Evolutionary conservation across 2,888 invertebrate genomes (phyloP).

Genomic region (Cacoxenus indagator): DNA sequence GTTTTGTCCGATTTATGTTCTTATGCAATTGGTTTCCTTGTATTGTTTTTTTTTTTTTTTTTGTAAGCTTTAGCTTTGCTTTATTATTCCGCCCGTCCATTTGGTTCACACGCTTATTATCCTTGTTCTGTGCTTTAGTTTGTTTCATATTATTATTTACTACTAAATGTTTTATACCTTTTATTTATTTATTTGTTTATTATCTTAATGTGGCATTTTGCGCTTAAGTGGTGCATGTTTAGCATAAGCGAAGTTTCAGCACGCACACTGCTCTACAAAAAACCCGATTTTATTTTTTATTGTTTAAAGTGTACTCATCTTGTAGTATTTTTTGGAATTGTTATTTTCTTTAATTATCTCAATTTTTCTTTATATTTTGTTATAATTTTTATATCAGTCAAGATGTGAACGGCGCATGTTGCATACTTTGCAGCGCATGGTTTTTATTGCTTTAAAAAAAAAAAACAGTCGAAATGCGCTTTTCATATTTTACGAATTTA

Average conservation of each 20-base stretch:
- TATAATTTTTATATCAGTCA: neutral
- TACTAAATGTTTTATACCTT: constrained; percentile 20
- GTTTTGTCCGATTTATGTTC: constrained; percentile 26
- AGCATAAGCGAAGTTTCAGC: neutral
- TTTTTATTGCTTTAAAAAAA: neutral
- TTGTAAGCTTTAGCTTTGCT: neutral
- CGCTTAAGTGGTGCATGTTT: neutral
- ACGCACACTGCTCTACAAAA: neutral
- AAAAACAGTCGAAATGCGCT: neutral
- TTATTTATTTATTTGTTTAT: constrained; percentile 29
- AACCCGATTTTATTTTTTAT: neutral
- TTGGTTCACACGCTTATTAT: constrained; percentile 19
- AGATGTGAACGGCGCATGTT: neutral
- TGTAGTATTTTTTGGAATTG: neutral
- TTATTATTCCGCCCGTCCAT: constrained; percentile 21
- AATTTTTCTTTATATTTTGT: neutral
- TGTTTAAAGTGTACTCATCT: neutral
- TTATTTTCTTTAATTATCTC: neutral
- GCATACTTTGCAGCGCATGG: neutral
- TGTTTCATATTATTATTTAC: constrained; percentile 32
- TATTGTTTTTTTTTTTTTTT: constrained; percentile 34
- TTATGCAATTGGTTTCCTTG: constrained; percentile 27
- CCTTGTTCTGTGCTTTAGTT: constrained; percentile 28
- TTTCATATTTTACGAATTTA: neutral
- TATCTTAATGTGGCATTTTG: neutral